Base-by-base conservation (phyloP, 2,888 invertebrate species). In the Abrostola triplasia region DNA sequence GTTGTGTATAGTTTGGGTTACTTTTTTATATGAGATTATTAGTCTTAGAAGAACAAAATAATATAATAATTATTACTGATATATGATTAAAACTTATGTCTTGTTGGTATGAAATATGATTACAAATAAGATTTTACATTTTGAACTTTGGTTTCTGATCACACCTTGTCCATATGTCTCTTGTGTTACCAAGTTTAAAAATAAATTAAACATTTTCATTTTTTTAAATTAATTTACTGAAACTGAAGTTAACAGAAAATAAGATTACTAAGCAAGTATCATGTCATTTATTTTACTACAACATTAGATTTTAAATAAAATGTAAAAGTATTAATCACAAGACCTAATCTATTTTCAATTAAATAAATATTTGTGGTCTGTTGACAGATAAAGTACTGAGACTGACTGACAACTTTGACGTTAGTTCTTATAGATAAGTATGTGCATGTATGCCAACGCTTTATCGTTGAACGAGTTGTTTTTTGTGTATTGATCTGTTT, bases 401-500 rank as follows among this genome's bases (percentile, higher is more conserved):
- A 40, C 41, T 12, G 7, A 36, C 37, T 59, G 59, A 53, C 61
- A 61, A 50, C n/a, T 53, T 54, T 60, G 62, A 61, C 54, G 60
- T 61, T 55, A 42, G 24, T 41, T 10, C 41, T 0, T 62, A 49
- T 51, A 50, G 12, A 59, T 47, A 71, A 53, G 41, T 71, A 67
- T 41, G 67, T 66, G 41, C 72, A 67, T 41, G 67, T 66, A 73
- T 75, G 75, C 68, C 77, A 76, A 76, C 77, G 79, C 68, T 79
- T 73, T 70, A 67, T 83, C 77, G 80, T 80, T 73, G 75, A 80
- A 70, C 67, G 74, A 78, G 72, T 82, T 82, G 80, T 83, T 85
- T 77, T 85, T 85, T 83, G 82, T 86, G 81, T 87, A 88, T 88
- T 84, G 86, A 88, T 86, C 68, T 78, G 69, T 75, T 5, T 63